Evolutionary conservation across 2,797 vertebrate species (phyloP), one percentile per base, ranked within the genome.

Genomic region (Hephaestus fuliginosus): DNA sequence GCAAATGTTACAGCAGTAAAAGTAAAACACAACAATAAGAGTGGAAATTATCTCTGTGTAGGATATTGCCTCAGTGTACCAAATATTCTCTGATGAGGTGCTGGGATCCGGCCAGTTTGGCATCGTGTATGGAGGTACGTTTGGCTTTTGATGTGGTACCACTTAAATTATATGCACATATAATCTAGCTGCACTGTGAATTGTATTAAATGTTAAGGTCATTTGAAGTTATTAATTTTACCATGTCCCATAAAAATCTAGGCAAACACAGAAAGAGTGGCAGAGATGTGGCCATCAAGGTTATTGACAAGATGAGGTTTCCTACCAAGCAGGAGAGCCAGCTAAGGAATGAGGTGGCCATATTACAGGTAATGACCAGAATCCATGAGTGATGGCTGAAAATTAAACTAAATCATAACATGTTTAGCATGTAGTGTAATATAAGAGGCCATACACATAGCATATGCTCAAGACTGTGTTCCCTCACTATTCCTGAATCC

Each of bases 311-410:
- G 93, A 98, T 99, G 98, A 96, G 97, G 84, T 99, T 99, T 91
- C 98, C 98, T 55, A 99, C 98, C 80, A 99, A 99, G 94, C 98
- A 99, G 86, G 98, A 99, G 93, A 99, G 98, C 92, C 98, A 99
- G 85, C 96, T 99, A 57, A 97, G 98, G 85, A 99, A 99, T 49
- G 98, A 99, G 94, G 98, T 99, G 83, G 97, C 98, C 90, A 99
- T 99, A 90, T 96, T 99, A 91, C 98, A 99, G 97, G 98, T 99
- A 95, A 83, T 62, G 30, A 74, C 14, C 36, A 7, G 7, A 62
- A 60, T 52, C 58, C 25, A 36, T 51, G 5, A 1, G 1, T 41
- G 8, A 43, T 3, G 46, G 13, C 9, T 49, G 17, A 64, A 73
- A 33, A 46, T 62, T 5, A 48, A 6, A 52, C 36, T 25, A 28